Conservation (phyloP, 2,113 vertebrate species). For the Turnix velox region DNA sequence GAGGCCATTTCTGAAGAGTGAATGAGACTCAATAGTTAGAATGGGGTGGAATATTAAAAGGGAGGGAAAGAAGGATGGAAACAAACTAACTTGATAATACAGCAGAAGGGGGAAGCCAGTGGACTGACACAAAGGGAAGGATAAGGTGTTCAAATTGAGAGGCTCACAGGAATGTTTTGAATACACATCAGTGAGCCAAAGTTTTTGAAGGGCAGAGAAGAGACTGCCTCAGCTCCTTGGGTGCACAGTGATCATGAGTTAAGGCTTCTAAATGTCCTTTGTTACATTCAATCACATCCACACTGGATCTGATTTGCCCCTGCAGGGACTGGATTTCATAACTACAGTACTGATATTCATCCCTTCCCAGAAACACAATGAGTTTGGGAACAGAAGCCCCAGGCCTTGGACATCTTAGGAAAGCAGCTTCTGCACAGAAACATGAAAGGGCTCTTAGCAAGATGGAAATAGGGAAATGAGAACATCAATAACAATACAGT, state of each 20-base stretch:
- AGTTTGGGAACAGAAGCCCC: neutral
- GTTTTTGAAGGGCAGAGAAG: neutral
- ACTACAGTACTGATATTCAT: neutral
- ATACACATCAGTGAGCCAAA: neutral
- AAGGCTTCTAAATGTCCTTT: neutral
- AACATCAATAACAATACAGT: neutral
- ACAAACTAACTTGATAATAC: neutral
- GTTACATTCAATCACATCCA: neutral
- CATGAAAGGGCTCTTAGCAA: neutral
- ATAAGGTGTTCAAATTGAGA: neutral
- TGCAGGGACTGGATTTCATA: neutral
- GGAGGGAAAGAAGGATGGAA: neutral
- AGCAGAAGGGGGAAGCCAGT: neutral
- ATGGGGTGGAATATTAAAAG: neutral
- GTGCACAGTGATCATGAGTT: neutral
- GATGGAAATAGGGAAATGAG: neutral
- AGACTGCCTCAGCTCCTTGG: neutral
- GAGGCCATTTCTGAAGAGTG: neutral
- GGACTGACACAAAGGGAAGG: neutral
- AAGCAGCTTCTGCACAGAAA: neutral
- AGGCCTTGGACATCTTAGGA: neutral
- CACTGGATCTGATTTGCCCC: neutral
- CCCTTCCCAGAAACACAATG: neutral
- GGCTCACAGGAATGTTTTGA: neutral
- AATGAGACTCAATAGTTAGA: neutral